phyloP scores from a whole-genome alignment of 92 coral and sea anemone species.

The Ricordea florida region DNA sequence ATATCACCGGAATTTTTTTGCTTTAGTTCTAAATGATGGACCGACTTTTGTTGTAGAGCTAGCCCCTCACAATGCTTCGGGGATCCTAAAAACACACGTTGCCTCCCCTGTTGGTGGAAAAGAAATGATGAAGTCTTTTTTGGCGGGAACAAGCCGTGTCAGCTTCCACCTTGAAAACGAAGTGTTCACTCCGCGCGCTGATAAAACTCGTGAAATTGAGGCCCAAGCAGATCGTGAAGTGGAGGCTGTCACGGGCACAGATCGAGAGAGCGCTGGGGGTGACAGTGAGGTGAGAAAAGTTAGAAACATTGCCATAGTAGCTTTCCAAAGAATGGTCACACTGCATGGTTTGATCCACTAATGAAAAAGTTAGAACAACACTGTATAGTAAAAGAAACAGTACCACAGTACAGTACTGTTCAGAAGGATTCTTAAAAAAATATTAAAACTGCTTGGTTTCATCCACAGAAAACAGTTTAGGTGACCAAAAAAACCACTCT shows the following conservation, averaged over 20 bases:
- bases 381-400: too few species aligned
- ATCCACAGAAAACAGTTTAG: too few species aligned
- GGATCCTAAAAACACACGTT: slow-evolving; percentile 66
- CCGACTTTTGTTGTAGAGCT: neutral
- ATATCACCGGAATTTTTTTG: neutral
- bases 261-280: slow-evolving; percentile 18
- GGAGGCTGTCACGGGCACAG: slow-evolving; percentile 63
- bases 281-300: slow-evolving; percentile 35
- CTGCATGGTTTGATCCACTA: too few species aligned
- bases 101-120: slow-evolving; percentile 6
- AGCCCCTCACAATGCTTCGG: slow-evolving; percentile 28
- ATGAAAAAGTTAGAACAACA: too few species aligned
- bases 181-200: slow-evolving; percentile 1
- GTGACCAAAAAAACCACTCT: too few species aligned
- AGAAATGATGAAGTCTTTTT: slow-evolving; percentile 2
- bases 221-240: slow-evolving; percentile 76
- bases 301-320: neutral
- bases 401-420: too few species aligned
- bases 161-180: slow-evolving; percentile 70
- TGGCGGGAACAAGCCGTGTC: slow-evolving; percentile 54
- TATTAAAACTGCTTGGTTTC: too few species aligned
- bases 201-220: slow-evolving; percentile 41
- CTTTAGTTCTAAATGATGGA: neutral
- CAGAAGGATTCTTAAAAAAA: too few species aligned
- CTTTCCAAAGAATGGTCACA: too few species aligned